phyloP scores from a whole-genome alignment of 2,797 vertebrate genomes.

The Graptemys geographica region DNA sequence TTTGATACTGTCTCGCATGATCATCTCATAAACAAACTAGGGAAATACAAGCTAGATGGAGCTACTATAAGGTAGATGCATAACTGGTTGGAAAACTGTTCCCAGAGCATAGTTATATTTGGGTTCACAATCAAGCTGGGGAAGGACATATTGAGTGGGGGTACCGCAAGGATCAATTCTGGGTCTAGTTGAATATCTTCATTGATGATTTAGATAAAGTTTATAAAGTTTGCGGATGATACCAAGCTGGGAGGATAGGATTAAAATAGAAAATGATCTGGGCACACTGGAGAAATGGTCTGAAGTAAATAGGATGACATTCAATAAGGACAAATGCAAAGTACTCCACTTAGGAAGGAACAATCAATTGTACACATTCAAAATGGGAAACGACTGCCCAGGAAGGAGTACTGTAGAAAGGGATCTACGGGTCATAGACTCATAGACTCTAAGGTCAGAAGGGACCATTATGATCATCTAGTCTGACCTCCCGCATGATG shows the following conservation, averaged over 20 bases:
- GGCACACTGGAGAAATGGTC: background rate
- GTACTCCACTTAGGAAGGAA: too few relatives aligned
- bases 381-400: too few relatives aligned
- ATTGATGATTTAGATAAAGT: background rate
- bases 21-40: background rate
- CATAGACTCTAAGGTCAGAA: too few relatives aligned
- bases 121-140: background rate
- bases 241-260: background rate
- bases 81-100: background rate
- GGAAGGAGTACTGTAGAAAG: background rate
- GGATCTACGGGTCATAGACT: background rate
- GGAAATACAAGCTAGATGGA: background rate
- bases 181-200: background rate
- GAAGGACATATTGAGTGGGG: background rate
- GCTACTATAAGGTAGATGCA: background rate
- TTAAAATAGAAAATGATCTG: background rate
- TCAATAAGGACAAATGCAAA: background rate
- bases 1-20: background rate
- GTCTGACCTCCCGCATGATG: too few relatives aligned
- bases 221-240: background rate
- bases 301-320: background rate
- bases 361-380: too few relatives aligned
- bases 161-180: background rate
- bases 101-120: background rate
- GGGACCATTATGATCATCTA: too few relatives aligned